Evolutionary conservation across 2,888 invertebrate species (phyloP).

Genomic region (Willowsia nigromaculata): DNA sequence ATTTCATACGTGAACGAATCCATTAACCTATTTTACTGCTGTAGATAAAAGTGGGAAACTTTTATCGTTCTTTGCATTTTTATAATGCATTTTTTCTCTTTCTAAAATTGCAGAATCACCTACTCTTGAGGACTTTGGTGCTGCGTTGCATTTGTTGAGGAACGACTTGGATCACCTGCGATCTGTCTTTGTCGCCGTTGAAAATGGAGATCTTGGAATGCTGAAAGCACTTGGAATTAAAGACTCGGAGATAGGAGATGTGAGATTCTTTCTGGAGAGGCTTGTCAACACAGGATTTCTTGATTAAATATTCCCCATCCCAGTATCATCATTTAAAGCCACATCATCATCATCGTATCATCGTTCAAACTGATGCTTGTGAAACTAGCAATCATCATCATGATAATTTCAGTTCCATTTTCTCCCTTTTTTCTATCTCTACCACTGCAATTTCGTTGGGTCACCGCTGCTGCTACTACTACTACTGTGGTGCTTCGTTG

Average conservation of each 20-base stretch:
- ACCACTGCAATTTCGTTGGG: neutral
- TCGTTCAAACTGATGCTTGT: neutral
- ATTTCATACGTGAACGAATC: too few species aligned
- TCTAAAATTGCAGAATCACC: slow-evolving; percentile 87
- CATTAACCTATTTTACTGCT: too few species aligned
- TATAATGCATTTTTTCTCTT: slow-evolving; percentile 9
- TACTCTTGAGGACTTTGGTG: slow-evolving; percentile 96
- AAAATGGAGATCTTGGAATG: slow-evolving; percentile 96
- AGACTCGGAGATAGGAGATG: slow-evolving; percentile 96
- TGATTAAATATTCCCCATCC: slow-evolving; percentile 83
- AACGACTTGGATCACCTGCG: slow-evolving; percentile 95
- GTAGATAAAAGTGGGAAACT: too few species aligned
- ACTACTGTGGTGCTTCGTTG: slow-evolving; percentile 2
- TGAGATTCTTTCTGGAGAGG: slow-evolving; percentile 97
- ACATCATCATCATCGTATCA: slow-evolving; percentile 30
- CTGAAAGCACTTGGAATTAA: slow-evolving; percentile 96
- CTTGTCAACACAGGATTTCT: slow-evolving; percentile 95
- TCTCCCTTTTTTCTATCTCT: neutral
- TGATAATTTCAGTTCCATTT: slow-evolving; percentile 31
- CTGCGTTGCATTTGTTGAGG: slow-evolving; percentile 91
- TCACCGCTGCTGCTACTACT: neutral
- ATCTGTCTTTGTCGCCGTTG: slow-evolving; percentile 96
- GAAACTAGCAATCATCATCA: slow-evolving; percentile 7
- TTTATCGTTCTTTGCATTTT: too few species aligned
- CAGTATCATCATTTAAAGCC: slow-evolving; percentile 16